Percentiles rank a stretch among this genome's conserved stretches.
Evolutionary conservation across 1,140 invertebrate genomes (phyloP).

Genomic region (Drosophila lini): DNA sequence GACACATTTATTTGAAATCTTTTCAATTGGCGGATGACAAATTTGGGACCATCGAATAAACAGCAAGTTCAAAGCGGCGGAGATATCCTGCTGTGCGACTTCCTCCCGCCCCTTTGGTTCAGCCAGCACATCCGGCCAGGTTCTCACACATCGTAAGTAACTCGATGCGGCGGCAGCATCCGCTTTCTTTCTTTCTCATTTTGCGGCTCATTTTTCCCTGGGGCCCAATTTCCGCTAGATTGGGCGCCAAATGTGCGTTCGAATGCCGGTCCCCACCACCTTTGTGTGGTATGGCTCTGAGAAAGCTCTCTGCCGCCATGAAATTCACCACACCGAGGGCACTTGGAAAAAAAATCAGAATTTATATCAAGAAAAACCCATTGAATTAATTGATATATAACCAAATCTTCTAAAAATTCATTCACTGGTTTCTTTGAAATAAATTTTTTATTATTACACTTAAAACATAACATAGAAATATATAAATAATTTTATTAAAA

Average conservation of each 20-base stretch:
- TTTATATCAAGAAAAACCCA: not conserved
- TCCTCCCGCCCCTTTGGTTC: not conserved
- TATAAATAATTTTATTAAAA: too few relatives aligned
- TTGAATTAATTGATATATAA: not conserved
- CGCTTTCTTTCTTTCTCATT: slow-evolving; percentile 19
- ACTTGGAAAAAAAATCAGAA: not conserved
- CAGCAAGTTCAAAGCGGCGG: slow-evolving; percentile 32
- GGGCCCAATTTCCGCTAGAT: slow-evolving; percentile 58
- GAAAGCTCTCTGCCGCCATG: slow-evolving; percentile 13
- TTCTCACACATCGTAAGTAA: slow-evolving; percentile 47
- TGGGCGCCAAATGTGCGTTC: slow-evolving; percentile 50
- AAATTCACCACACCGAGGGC: slow-evolving; percentile 23
- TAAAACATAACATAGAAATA: too few relatives aligned
- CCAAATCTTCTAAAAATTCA: too few relatives aligned
- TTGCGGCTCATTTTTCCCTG: slow-evolving; percentile 30
- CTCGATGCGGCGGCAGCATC: slow-evolving; percentile 33
- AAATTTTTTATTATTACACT: too few relatives aligned
- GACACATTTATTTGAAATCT: slow-evolving; percentile 1
- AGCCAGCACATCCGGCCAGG: slow-evolving; percentile 35
- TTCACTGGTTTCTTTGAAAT: too few relatives aligned
- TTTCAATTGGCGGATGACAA: slow-evolving; percentile 9
- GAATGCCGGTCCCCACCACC: slow-evolving; percentile 26
- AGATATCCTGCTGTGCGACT: slow-evolving; percentile 21
- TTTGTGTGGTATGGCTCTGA: not conserved
- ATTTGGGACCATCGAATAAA: slow-evolving; percentile 10